Base-by-base conservation (phyloP, 1,140 invertebrate species). In the Andricus grossulariae region DNA sequence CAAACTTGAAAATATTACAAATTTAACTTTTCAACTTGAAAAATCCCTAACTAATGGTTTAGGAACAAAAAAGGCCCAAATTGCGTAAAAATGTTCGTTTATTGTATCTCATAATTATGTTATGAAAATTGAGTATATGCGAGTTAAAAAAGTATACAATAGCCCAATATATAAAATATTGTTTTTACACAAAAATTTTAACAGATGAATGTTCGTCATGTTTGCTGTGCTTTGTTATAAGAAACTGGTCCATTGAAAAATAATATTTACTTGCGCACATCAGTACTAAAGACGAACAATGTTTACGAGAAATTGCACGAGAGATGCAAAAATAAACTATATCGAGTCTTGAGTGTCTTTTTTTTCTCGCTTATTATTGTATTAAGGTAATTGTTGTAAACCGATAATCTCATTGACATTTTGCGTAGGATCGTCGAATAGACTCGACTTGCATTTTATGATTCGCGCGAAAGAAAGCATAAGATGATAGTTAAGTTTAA, bases 91-190 rank as follows among this genome's bases (percentile, higher is more conserved):
- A 90, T 85, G 77, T 84, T 88, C 79, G 75, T 85, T 88, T 88
- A 88, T 88, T 88, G 88, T 89, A 89, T 81, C 77, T 85, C 73
- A 76, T 85, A 87, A 88, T 88, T 78, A 83, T 87, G 85, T 88
- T 82, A 84, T 90, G 87, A 90, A 88, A 91, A 89, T 89, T 86
- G 84, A 85, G 81, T 83, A 80, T 89, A 88, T 83, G 87, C 89
- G 88, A 88, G 84, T 90, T 91, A 90, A 90, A 91, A 91, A 91
- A 91, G 89, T 91, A 91, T 66, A 66, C 87, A 90, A 88, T 89
- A 91, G 88, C 90, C 90, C 86, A 88, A 90, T 89, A 89, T 91
- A 91, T 86, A 91, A 91, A 91, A 91, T 91, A 91, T 90, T 86
- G 88, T 85, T 88, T 89, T 89, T 90, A 88, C 85, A 90, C 81